Conservation (phyloP, 2,888 invertebrate genomes). For the Bimastos eiseni region DNA sequence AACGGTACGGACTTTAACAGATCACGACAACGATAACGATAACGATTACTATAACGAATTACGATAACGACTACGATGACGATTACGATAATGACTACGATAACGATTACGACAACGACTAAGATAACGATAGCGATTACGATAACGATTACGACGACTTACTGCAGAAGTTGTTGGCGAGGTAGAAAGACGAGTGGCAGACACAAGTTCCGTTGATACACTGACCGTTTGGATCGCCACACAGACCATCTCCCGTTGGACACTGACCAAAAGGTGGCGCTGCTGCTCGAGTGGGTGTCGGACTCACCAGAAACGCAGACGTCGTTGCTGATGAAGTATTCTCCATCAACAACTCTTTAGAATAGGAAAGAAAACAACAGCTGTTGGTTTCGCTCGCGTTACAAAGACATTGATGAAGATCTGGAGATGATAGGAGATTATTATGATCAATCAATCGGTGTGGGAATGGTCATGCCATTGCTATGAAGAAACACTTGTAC, state of each 20-base stretch:
- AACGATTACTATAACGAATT: too few relatives aligned
- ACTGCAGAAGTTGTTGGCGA: constrained; percentile 28
- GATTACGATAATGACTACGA: too few relatives aligned
- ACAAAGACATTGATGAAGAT: too few relatives aligned
- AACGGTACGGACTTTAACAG: too few relatives aligned
- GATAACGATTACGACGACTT: constrained; percentile 14
- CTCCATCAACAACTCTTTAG: neutral
- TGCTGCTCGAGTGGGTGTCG: neutral
- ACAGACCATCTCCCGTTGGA: constrained; percentile 30
- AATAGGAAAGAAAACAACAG: neutral
- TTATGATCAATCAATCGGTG: too few relatives aligned
- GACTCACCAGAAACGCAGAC: neutral
- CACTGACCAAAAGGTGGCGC: neutral
- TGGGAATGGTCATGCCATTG: too few relatives aligned
- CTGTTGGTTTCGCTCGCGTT: too few relatives aligned
- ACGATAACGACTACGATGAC: too few relatives aligned
- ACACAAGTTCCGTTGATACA: constrained; percentile 41
- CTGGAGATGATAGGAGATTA: too few relatives aligned
- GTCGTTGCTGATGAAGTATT: neutral
- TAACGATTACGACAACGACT: neutral
- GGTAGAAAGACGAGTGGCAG: constrained; percentile 39
- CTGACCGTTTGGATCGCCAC: constrained; percentile 42
- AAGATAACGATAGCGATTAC: neutral
- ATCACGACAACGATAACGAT: too few relatives aligned
- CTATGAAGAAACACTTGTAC: too few relatives aligned